A percentile compares a stretch with the other conserved stretches of the same genome.
Conservation (phyloP, 2,113 vertebrate genomes). For the Phyllostomus hastatus region DNA sequence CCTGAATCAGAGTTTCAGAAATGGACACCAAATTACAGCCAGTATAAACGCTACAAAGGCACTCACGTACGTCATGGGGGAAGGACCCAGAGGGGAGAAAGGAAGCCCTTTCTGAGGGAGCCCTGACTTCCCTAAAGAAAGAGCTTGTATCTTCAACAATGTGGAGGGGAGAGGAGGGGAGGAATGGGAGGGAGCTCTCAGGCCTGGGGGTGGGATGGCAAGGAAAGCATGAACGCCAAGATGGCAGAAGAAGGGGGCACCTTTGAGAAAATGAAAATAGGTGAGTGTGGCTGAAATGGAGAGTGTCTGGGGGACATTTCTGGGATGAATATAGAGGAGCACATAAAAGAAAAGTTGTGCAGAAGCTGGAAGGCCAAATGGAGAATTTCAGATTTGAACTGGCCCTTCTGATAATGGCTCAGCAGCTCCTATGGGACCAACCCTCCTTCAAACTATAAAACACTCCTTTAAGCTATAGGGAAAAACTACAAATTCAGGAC, state of each 20-base stretch:
- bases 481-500: not conserved
- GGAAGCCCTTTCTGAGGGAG: not conserved
- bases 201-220: no score
- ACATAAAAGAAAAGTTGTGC: accelerated
- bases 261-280: not conserved
- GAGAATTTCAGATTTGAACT: not conserved
- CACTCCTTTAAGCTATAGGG: not conserved
- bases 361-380: not conserved
- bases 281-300: accelerated
- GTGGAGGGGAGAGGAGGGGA: not conserved
- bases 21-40: not conserved
- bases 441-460: not conserved
- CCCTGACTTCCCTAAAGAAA: not conserved
- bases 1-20: not conserved
- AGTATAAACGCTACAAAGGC: not conserved
- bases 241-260: not conserved
- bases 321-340: not conserved
- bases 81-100: not conserved
- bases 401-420: not conserved
- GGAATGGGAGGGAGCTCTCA: accelerated
- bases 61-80: accelerated
- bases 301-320: accelerated
- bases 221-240: not conserved
- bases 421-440: not conserved
- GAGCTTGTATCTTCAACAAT: not conserved